Evolutionary conservation across 2,113 vertebrate genomes (phyloP).

Genomic region (Gallinago undulata): DNA sequence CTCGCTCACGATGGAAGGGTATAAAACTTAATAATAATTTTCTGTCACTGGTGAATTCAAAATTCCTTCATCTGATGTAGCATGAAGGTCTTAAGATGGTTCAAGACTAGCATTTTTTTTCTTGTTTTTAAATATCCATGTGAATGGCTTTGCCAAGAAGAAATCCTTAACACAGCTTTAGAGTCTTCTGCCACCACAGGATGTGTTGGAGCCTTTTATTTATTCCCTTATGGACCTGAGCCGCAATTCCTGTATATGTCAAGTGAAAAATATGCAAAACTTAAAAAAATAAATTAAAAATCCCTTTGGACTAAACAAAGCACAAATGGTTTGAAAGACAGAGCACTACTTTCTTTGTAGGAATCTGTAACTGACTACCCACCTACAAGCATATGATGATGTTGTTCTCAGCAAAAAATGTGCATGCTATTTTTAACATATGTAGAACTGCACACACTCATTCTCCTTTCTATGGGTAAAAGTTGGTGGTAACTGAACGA

Average conservation of each 20-base stretch:
- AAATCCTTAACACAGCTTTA: not conserved
- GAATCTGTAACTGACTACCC: not conserved
- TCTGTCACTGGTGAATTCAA: not conserved
- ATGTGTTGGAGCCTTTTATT: not conserved
- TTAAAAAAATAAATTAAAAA: not conserved
- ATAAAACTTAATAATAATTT: not conserved
- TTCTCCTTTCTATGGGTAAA: not conserved
- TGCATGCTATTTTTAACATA: not conserved
- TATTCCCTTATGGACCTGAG: not conserved
- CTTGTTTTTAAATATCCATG: not conserved
- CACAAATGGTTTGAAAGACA: not conserved
- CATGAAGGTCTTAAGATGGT: not conserved
- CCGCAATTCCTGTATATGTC: not conserved
- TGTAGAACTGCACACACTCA: not conserved
- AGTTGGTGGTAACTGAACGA: not conserved
- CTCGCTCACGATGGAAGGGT: not conserved
- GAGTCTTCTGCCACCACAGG: not conserved
- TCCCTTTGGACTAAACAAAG: not conserved
- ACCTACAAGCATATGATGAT: not conserved
- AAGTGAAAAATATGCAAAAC: not conserved
- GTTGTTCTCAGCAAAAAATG: not conserved
- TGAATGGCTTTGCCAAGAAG: not conserved
- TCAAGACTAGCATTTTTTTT: not conserved
- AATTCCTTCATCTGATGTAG: not conserved
- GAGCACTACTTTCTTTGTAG: not conserved